Base-by-base conservation (phyloP, 2,888 invertebrate species). In the Globia sparganii region DNA sequence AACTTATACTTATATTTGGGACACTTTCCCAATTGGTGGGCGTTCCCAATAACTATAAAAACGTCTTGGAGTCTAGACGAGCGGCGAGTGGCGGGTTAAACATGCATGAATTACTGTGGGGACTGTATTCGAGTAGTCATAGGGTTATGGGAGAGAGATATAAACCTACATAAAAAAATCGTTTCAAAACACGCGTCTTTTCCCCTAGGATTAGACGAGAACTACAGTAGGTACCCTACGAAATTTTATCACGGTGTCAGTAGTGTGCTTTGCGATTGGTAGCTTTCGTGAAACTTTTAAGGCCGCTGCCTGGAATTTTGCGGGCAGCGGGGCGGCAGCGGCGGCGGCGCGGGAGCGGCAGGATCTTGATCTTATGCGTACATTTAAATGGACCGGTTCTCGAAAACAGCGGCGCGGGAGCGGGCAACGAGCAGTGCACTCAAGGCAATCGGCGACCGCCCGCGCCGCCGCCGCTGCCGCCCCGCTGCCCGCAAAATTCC, bases 41-140 rank as follows among this genome's bases (percentile, higher is more conserved):
- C 62, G 77, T 75, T 72, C 67, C 86, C 87, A 77, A 87, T 84
- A 87, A 82, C 86, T 76, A 77, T 87, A 87, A 86, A 86, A 85
- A 81, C 72, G 75, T 77, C 83, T 84, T 77, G 43, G 46, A 71
- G 88, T 86, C 84, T 87, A 86, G 86, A 84, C 88, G 83, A 80
- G 72, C 61, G 73, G 66, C 81, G 40, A 81, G 69, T 53, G 56
- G 18, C 5, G 72, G 58, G 72, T 85, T 83, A 86, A 86, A 85
- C 75, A 86, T 85, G 83, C 78, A 81, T 85, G 85, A 85, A 83
- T 77, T 71, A 81, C 85, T 77, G 73, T 62, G 69, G 82, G 81
- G 82, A 85, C 82, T 49, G 56, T 6, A 66, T 62, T 43, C 25
- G 9, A 34, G 69, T 61, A 66, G 53, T 40, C 62, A 40, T 43